Base-by-base conservation (phyloP, 2,113 vertebrate species). In the Taurulus bubalis region DNA sequence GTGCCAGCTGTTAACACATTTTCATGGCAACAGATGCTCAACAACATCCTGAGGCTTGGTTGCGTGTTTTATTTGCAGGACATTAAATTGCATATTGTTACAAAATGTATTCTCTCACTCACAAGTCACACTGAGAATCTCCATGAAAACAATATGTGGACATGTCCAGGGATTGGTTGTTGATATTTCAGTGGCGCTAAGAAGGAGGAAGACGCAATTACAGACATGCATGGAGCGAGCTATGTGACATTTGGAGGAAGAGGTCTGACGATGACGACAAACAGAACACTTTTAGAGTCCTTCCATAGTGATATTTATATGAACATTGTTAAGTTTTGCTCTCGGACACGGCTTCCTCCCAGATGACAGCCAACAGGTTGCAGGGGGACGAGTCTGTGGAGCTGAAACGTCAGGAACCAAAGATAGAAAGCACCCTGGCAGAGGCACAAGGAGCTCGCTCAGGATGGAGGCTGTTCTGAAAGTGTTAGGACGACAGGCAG, bases 391-490 rank as follows among this genome's bases (percentile, higher is more conserved):
- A 32, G 30, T 32, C 30, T 0, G 60, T 81, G 73, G 62, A 81
- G 53, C 64, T 64, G 24, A 55, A 55, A 51, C 8, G 4, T 28
- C 5, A 60, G 20, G 5, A 75, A 81, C 32, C 90, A 80, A 73
- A 84, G 26, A 8, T 6, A 26, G 2, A 9, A 51, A 8, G 10
- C 69, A 9, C 71, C 63, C 28, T 53, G 20, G 6, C n/a, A 42
- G 26, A 28, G 16, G 65, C 65, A 36, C 30, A 9, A 5, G 22
- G 47, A 34, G 67, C 67, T 36, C 22, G 51, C 10, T 49, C 47
- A 49, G 28, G 53, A 66, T 78, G 30, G 11, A 79, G 28, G n/a
- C 66, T 59, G 71, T 49, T 75, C 84, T 93, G 22, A 73, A 68
- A 45, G 56, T 71, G 15, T 68, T 77, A 14, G 62, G 83, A 42